A percentile compares a stretch with the other conserved stretches of the same genome.
These are phyloP conservation scores for Aphaenogaster floridana DNA, from an alignment of 1,140 invertebrate genomes.

Conservation along the genomic window DNA sequence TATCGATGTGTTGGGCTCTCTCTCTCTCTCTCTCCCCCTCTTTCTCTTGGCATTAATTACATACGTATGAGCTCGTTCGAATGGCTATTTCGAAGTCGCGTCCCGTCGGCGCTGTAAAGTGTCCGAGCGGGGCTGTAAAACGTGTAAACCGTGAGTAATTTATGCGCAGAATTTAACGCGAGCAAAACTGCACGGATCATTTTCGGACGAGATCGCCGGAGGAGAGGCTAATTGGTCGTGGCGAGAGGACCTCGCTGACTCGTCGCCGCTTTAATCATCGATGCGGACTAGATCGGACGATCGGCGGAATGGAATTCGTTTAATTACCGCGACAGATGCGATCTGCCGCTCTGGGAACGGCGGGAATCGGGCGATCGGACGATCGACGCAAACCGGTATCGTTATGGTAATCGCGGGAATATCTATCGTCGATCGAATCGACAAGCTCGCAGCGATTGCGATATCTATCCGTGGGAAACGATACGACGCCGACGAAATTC, in stretches of 20 bases:
- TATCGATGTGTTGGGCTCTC: constrained; percentile 61
- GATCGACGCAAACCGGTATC: constrained; percentile 20
- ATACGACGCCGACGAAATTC: not conserved
- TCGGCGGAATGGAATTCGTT: constrained; percentile 52
- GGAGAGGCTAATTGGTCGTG: constrained; percentile 59
- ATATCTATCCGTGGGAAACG: constrained; percentile 2
- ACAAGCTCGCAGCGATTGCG: constrained; percentile 10
- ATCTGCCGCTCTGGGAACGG: constrained; percentile 20
- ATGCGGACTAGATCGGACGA: constrained; percentile 49
- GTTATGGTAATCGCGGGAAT: constrained; percentile 40
- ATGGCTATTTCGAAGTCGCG: constrained; percentile 68
- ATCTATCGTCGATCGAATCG: constrained; percentile 26
- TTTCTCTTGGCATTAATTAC: constrained; percentile 70
- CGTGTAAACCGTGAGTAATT: constrained; percentile 66
- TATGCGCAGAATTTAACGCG: constrained; percentile 69
- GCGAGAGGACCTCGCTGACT: constrained; percentile 38
- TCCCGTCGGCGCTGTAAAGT: constrained; percentile 66
- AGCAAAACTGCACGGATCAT: constrained; percentile 50
- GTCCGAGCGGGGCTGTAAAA: constrained; percentile 47
- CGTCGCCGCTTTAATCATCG: constrained; percentile 63
- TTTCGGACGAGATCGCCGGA: constrained; percentile 66
- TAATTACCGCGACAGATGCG: constrained; percentile 47
- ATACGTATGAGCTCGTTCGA: constrained; percentile 54
- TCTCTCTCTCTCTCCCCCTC: not conserved
- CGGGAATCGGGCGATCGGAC: constrained; percentile 10